Base-by-base conservation (phyloP, 2,888 invertebrate species). In the Xestia xanthographa region DNA sequence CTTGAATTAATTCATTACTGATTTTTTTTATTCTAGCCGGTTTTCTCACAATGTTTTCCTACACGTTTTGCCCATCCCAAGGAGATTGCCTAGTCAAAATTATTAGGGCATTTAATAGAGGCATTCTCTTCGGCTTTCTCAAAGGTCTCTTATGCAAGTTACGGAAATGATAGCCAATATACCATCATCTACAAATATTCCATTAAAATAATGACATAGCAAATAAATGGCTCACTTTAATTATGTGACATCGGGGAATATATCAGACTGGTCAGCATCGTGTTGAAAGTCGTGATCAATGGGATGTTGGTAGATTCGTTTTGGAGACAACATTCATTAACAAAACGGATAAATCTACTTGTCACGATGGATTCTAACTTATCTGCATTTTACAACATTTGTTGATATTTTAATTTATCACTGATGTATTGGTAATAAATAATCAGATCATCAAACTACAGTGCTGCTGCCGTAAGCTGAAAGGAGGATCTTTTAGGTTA, bases 161-260 rank as follows among this genome's bases (percentile, higher is more conserved):
- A 14, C 29, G 29, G 8, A 66, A 65, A 50, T 53, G n/a, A n/a
- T 38, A 66, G 34, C 29, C 14, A 63, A 14, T 8, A 45, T 17
- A 66, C 34, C 11, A 53, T 63, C 34, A 14, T 34, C 43, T 41
- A 48, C 60, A 73, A 72, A 74, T 68, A 65, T 73, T 77, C 53
- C 63, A 73, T 66, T 81, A 76, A 60, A 68, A 66, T n/a, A 5
- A 43, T 77, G 75, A 79, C 70, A 76, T 12, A 29, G 26, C 70
- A 84, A 84, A 87, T 84, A 83, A 81, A 87, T 82, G 63, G 26
- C 53, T 60, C 50, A 17, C 48, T 62, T 81, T 76, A 81, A 84
- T 84, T 86, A 80, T 76, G 69, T 68, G 80, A 74, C 84, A 65
- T 81, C 74, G 56, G 60, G 73, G 75, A 75, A 81, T 81, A 75